Evolutionary conservation across 2,888 invertebrate species (phyloP), one percentile per base, ranked within the genome.

Genomic region (Lymantria dispar): DNA sequence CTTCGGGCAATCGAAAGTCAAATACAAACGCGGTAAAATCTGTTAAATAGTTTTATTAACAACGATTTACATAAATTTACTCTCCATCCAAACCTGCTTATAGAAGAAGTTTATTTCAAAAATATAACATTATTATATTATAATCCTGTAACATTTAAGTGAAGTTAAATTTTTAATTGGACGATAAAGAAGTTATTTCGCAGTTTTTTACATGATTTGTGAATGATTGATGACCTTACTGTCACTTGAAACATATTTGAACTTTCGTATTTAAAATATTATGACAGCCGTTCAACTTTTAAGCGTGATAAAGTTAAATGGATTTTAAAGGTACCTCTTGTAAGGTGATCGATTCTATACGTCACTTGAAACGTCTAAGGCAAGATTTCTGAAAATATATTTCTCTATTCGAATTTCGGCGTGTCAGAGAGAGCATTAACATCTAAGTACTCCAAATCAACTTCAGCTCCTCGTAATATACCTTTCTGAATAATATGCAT

Each of bases 251-350:
- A 13, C 55, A 52, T 37, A 13, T 39, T 54, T 37, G 47, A 53
- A 55, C 45, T 55, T 52, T 44, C 12, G 11, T 49, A 44, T 56
- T 52, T n/a, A 33, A 52, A 39, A 50, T 55, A 51, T 52, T 52
- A 53, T 59, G 54, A 52, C 52, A 54, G 45, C 47, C 45, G 49
- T 46, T 58, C 43, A 38, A 54, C 44, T 22, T 33, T 14, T 30
- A 45, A 46, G 41, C 56, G 50, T 54, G 62, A 50, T 47, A 50
- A 66, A 58, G 60, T 68, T 67, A 52, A 68, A 68, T 58, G 57
- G 56, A 59, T 51, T 68, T 53, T 58, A 53, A 56, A 66, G 62
- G 62, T 58, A 50, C 52, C 47, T 50, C 44, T 43, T 38, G 13
- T 33, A 33, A 47, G 43, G 46, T 56, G 60, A 62, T 56, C 63